Base-by-base conservation (phyloP, 2,888 invertebrate species). In the Cremastobaeus sp. region DNA sequence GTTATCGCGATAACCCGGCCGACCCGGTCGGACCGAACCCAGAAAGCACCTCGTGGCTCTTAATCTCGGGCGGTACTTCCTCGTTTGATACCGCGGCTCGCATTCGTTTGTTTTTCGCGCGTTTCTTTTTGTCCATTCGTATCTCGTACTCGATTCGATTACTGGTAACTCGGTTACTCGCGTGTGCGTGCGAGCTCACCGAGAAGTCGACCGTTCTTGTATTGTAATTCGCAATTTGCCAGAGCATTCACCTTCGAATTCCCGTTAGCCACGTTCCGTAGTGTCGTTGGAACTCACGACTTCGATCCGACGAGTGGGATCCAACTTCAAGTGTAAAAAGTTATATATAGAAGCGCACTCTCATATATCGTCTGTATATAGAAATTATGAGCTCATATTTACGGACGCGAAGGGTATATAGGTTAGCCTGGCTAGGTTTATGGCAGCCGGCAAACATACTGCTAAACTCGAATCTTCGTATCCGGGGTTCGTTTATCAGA, bases 231-330 rank as follows among this genome's bases (percentile, higher is more conserved):
- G 85, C 84, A 83, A 86, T 86, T 86, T 85, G 81, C 82, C 81
- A 83, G 86, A 85, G 86, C 86, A 85, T 86, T 86, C 86, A 86
- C 86, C 86, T 86, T 86, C 86, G 82, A 80, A 85, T 85, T 86
- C 84, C 86, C 86, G 86, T 86, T 86, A 85, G 79, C 81, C 82
- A 76, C 79, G 82, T 81, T 80, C 81, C 79, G 78, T 82, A 79
- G 73, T 76, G 78, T 77, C 79, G 76, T 77, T 70, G 76, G 57
- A 43, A 62, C 65, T 64, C 64, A 41, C 68, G 52, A 55, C 43
- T 47, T 32, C 41, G 50, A 59, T 43, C 43, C 60, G 68, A 75
- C 69, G 72, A 72, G 69, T 59, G 62, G 57, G 68, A 68, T 68
- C 64, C 48, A 59, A 62, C 32, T 39, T 21, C 17, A 43, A 35